phyloP scores from a whole-genome alignment of 92 coral and sea anemone species.

The Epizoanthus rinbou region DNA sequence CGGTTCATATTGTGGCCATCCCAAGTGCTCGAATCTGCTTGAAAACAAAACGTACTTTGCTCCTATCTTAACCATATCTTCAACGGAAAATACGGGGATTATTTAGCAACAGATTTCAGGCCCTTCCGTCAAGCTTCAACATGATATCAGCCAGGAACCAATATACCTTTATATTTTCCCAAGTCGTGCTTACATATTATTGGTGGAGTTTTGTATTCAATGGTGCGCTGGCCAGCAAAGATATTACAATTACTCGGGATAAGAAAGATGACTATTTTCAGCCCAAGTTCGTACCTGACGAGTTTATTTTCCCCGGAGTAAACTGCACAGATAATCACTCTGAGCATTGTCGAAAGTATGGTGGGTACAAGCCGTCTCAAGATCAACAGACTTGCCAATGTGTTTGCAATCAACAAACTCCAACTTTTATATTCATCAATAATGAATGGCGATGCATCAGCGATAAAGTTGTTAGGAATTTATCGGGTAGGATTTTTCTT shows the following conservation, averaged over 20 bases:
- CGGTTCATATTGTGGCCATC: no score
- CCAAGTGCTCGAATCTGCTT: no score
- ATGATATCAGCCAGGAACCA: no score
- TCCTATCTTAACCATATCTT: no score
- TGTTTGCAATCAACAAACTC: not conserved
- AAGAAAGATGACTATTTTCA: accelerated
- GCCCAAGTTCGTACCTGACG: not conserved
- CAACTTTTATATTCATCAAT: not conserved
- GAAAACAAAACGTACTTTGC: no score
- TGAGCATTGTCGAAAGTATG: not conserved
- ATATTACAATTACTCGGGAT: not conserved
- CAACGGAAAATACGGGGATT: no score
- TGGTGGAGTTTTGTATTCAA: not conserved
- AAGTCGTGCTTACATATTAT: not conserved
- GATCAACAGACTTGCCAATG: not conserved
- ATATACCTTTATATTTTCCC: not conserved
- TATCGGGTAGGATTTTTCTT: not conserved
- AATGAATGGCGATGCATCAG: not conserved
- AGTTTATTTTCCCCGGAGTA: not conserved
- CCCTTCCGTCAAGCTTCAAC: no score
- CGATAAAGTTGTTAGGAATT: not conserved
- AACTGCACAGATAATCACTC: not conserved
- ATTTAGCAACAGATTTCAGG: no score
- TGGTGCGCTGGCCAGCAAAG: not conserved
- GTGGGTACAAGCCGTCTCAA: no score